A percentile compares a stretch with the other conserved stretches of the same genome.
phyloP scores from a whole-genome alignment of 2,888 invertebrate species.

The Cepaea hortensis region DNA sequence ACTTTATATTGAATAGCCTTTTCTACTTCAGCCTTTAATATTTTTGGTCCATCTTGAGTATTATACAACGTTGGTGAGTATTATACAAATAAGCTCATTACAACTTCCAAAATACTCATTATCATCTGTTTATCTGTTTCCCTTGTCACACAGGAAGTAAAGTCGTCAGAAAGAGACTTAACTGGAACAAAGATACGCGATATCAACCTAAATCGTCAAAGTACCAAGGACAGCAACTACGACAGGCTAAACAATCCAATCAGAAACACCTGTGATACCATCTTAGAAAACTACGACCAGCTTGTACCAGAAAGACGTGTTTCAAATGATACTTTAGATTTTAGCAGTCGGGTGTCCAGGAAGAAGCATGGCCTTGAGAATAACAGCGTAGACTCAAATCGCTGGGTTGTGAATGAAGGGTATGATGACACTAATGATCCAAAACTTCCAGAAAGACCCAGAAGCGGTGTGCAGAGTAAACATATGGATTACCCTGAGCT shows the following conservation, averaged over 20 bases:
- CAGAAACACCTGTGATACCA: background rate
- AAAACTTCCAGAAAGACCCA: background rate
- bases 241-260: background rate
- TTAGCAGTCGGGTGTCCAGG: background rate
- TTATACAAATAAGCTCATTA: no score
- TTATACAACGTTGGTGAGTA: no score
- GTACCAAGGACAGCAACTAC: background rate
- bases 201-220: background rate
- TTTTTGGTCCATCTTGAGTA: no score
- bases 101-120: no score
- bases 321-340: background rate
- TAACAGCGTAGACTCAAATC: background rate
- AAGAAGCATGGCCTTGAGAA: background rate
- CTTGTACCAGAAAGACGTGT: background rate
- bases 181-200: background rate
- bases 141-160: no score
- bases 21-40: no score
- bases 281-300: slow-evolving; percentile 30
- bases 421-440: background rate
- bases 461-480: background rate
- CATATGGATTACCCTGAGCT: background rate
- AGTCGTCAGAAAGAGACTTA: no score
- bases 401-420: background rate
- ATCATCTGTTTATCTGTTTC: no score
- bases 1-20: no score